Conservation (phyloP, 1,140 invertebrate genomes). For the Anastatus disparis region DNA sequence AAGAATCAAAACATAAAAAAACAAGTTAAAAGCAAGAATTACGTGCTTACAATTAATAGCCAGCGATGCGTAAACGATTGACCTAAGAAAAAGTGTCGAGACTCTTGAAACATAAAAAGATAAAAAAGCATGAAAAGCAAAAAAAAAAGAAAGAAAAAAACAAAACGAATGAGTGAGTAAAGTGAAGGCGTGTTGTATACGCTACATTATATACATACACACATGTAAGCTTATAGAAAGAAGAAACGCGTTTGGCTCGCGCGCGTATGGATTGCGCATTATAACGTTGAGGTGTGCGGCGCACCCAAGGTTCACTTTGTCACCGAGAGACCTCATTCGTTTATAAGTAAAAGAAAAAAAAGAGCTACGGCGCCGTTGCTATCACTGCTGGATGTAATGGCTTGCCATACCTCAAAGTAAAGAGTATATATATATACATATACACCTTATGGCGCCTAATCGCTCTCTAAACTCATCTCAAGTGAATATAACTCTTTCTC, state of each 20-base stretch:
- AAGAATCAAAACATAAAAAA: neutral
- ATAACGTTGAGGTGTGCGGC: constrained; percentile 37
- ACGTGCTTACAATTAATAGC: neutral
- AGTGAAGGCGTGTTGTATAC: constrained; percentile 46
- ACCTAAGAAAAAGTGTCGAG: constrained; percentile 39
- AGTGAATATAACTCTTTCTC: no score
- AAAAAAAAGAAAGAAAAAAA: constrained; percentile 39
- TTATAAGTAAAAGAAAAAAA: constrained; percentile 25
- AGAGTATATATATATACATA: no score
- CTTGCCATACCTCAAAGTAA: constrained; percentile 27
- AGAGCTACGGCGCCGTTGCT: constrained; percentile 40
- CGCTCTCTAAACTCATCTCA: no score
- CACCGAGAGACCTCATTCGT: constrained; percentile 53
- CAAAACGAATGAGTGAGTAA: no score
- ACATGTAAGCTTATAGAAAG: no score
- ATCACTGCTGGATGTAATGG: constrained; percentile 34
- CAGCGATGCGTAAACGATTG: neutral
- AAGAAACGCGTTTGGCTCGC: no score
- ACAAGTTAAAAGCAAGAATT: neutral
- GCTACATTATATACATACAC: neutral
- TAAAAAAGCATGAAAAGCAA: no score
- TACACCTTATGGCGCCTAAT: constrained; percentile 43
- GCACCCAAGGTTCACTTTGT: constrained; percentile 58
- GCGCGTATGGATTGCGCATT: no score
- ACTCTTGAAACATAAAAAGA: no score